Conservation (phyloP, 2,888 invertebrate genomes). For the Periphyllus acericola region DNA sequence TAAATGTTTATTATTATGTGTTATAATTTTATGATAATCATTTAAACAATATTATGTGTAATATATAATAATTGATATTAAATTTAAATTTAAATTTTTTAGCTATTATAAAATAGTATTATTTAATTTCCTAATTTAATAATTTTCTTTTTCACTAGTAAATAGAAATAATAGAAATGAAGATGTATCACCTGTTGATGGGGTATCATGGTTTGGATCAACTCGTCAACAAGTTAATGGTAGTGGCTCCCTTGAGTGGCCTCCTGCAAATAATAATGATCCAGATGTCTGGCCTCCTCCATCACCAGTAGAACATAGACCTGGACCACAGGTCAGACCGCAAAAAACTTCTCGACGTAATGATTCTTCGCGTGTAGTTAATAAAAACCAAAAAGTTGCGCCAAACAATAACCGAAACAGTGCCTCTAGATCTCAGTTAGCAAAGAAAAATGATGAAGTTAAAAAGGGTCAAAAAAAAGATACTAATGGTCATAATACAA, state of each 20-base stretch:
- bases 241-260: slow-evolving; percentile 67
- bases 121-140: not conserved
- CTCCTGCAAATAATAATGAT: slow-evolving; percentile 72
- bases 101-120: not conserved
- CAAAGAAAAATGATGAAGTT: slow-evolving; percentile 61
- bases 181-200: slow-evolving; percentile 55
- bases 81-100: no score
- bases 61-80: not conserved
- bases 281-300: slow-evolving; percentile 91
- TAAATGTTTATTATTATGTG: not conserved
- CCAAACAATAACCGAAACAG: slow-evolving; percentile 61
- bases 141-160: slow-evolving; percentile 20
- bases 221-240: slow-evolving; percentile 50
- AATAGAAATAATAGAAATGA: slow-evolving; percentile 55
- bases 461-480: slow-evolving; percentile 64
- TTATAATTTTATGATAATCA: not conserved
- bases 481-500: slow-evolving; percentile 63
- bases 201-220: slow-evolving; percentile 56
- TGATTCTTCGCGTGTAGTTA: slow-evolving; percentile 56
- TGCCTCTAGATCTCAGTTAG: slow-evolving; percentile 62
- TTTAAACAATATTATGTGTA: not conserved
- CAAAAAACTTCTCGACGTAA: slow-evolving; percentile 62
- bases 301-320: slow-evolving; percentile 78
- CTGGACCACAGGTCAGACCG: slow-evolving; percentile 59
- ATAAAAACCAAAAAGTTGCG: slow-evolving; percentile 61